Conservation (phyloP, 1,140 invertebrate genomes). For the Drosophila subobscura region DNA sequence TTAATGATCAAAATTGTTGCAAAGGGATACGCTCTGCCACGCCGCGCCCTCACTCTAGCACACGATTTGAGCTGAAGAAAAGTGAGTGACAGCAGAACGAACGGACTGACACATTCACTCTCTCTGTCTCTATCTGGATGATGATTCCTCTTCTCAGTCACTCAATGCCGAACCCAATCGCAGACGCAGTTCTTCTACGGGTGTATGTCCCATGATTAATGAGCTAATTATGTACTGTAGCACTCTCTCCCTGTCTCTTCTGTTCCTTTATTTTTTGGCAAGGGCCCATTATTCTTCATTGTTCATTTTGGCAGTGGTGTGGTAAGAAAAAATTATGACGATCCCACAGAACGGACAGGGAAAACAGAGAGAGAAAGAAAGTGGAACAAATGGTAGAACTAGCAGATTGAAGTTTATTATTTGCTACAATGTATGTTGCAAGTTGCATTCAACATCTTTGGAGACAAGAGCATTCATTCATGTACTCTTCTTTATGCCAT, state of each 20-base stretch:
- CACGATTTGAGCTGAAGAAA: slow-evolving; percentile 28
- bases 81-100: slow-evolving; percentile 12
- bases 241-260: slow-evolving; percentile 27
- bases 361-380: background rate
- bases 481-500: background rate
- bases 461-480: background rate
- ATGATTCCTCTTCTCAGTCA: slow-evolving; percentile 27
- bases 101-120: slow-evolving; percentile 41
- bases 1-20: slow-evolving; percentile 60
- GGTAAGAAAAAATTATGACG: slow-evolving; percentile 45
- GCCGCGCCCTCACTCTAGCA: slow-evolving; percentile 36
- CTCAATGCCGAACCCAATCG: too few relatives aligned
- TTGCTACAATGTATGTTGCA: too few relatives aligned
- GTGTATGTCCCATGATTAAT: slow-evolving; percentile 64
- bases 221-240: slow-evolving; percentile 69
- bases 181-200: slow-evolving; percentile 14
- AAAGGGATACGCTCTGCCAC: slow-evolving; percentile 9
- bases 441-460: too few relatives aligned
- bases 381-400: background rate
- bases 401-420: too few relatives aligned
- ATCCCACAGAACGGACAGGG: slow-evolving; percentile 3
- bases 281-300: slow-evolving; percentile 65
- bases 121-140: slow-evolving; percentile 14
- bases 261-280: slow-evolving; percentile 42
- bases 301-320: slow-evolving; percentile 51